Evolutionary conservation across 2,113 vertebrate genomes (phyloP), one percentile per base, ranked within the genome.

Genomic region (Gobio gobio): DNA sequence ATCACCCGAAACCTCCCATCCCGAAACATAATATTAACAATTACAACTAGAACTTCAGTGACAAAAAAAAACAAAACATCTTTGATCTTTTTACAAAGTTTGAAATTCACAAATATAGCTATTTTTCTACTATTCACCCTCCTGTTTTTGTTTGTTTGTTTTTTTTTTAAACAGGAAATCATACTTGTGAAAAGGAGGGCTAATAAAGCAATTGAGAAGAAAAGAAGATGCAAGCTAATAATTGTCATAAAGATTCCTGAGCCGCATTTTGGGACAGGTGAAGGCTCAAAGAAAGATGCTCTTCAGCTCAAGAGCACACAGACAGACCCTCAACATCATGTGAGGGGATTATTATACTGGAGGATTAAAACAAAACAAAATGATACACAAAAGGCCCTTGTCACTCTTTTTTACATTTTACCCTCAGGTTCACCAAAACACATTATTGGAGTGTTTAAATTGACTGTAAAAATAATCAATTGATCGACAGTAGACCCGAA

Each of bases 31-130:
- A 86, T 10, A 83, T 68, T 77, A 81, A 77, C 85, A 76, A 70
- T 54, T 87, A 90, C 91, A 91, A 70, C 85, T 93, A 94, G 88
- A 93, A 90, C 91, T 92, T 91, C 89, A 91, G 91, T 94, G 40
- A 79, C n/a, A 94, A 87, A 95, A 16, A 51, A 5, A 4, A 0
- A n/a, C n/a, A 54, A 20, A 94, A 94, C 91, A 93, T 89, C 90
- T 89, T 92, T 87, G 64, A 86, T 26, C 83, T 91, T 91, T 90
- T 90, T 88, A 91, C 89, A 93, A 90, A 94, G 82, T 94, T 94
- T 93, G 94, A 94, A 95, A 94, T 94, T 93, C 94, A 95, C 94
- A 95, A 91, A 91, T 94, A 93, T 93, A 92, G 90, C 92, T 90
- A 74, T 74, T 49, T 74, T 78, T 92, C 90, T 91, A 90, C 90